Evolutionary conservation across 2,888 invertebrate species (phyloP).

Genomic region (Caenorhabditis sp.): DNA sequence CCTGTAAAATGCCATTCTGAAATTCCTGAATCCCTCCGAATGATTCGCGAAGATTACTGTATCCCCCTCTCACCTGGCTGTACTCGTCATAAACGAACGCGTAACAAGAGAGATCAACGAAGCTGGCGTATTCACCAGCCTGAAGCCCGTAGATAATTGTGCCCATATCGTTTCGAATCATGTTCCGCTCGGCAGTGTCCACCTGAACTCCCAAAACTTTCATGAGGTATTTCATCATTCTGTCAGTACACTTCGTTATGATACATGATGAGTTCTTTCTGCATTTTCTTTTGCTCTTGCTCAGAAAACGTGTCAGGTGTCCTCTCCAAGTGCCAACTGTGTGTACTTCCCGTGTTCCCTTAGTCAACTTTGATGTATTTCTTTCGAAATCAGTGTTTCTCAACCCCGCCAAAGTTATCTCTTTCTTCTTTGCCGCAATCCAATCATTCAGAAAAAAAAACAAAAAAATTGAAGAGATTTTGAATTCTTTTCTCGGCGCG

Average conservation of each 20-base stretch:
- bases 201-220: conserved; percentile 37
- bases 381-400: neutral
- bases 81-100: conserved; percentile 67
- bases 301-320: conserved; percentile 42
- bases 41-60: neutral
- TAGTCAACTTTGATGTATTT: conserved; percentile 56
- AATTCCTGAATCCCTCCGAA: neutral
- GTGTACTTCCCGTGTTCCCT: conserved; percentile 49
- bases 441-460: conserved; percentile 1
- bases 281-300: neutral
- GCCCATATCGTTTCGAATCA: conserved; percentile 59
- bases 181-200: conserved; percentile 47
- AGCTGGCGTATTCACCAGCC: conserved; percentile 54
- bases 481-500: conserved; percentile 32
- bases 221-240: conserved; percentile 1
- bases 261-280: conserved; percentile 49
- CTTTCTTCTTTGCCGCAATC: conserved; percentile 9
- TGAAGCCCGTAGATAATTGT: conserved; percentile 65
- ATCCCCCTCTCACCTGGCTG: conserved; percentile 49
- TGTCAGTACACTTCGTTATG: conserved; percentile 32
- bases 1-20: conserved; percentile 43
- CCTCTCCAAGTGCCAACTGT: conserved; percentile 38
- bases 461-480: conserved; percentile 26
- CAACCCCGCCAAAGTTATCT: neutral
- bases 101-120: conserved; percentile 67